Conservation (phyloP, 2,888 invertebrate genomes). For the Acanthopleura granulata region DNA sequence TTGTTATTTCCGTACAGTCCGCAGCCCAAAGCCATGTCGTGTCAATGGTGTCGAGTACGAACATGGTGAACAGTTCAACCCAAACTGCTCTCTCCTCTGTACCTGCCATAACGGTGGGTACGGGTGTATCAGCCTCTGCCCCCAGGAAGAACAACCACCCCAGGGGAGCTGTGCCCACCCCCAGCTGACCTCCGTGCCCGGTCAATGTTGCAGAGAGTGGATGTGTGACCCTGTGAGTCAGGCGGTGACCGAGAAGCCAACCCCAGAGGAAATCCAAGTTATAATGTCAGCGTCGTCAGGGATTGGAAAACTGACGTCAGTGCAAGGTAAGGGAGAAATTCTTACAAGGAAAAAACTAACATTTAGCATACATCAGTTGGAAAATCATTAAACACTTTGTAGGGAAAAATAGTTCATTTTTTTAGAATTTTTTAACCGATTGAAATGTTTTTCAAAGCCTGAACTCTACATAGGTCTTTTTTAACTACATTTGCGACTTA, state of each 20-base stretch:
- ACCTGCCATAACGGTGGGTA: constrained; percentile 78
- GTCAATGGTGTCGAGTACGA: constrained; percentile 73
- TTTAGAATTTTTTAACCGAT: too few relatives aligned
- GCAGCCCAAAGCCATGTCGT: constrained; percentile 64
- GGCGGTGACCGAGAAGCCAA: neutral
- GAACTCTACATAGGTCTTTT: too few relatives aligned
- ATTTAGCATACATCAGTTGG: too few relatives aligned
- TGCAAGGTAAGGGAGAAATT: too few relatives aligned
- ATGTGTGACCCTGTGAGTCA: constrained; percentile 72
- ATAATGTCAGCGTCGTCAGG: too few relatives aligned
- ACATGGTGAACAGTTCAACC: constrained; percentile 74
- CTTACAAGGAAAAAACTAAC: too few relatives aligned
- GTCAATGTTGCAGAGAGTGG: constrained; percentile 81
- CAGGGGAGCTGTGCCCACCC: constrained; percentile 77
- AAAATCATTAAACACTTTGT: too few relatives aligned
- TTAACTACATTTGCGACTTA: too few relatives aligned
- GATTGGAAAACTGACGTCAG: too few relatives aligned
- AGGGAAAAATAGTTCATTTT: too few relatives aligned
- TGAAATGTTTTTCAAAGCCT: too few relatives aligned
- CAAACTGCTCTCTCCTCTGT: constrained; percentile 75
- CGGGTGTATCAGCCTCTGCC: constrained; percentile 79
- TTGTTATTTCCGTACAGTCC: constrained; percentile 27
- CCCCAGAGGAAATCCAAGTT: too few relatives aligned
- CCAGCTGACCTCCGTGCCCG: constrained; percentile 77
- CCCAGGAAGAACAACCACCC: constrained; percentile 77